phyloP scores from a whole-genome alignment of 2,113 vertebrate species.

The Crocuta crocuta region DNA sequence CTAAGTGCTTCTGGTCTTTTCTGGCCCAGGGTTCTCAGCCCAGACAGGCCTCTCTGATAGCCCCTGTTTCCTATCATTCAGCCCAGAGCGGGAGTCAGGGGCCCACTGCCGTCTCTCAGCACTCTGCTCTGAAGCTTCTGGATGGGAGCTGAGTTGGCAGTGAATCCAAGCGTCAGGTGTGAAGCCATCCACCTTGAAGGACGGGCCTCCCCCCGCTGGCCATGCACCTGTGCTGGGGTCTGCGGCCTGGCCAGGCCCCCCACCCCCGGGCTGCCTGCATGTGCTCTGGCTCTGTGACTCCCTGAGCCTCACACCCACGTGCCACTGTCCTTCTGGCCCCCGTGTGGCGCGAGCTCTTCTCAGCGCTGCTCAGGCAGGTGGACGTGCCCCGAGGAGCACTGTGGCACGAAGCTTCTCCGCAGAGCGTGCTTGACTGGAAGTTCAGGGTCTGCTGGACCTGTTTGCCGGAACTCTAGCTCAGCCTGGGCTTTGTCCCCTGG shows the following conservation, averaged over 20 bases:
- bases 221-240: background rate
- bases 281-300: rapidly evolving
- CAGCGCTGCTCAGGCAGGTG: too few species aligned
- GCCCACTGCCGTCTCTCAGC: background rate
- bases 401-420: background rate
- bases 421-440: background rate
- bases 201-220: too few species aligned
- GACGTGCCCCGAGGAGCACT: rapidly evolving
- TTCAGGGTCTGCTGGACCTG: background rate
- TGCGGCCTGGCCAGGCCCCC: background rate
- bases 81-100: background rate
- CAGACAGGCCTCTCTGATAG: background rate
- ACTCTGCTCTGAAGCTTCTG: background rate
- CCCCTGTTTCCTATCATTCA: background rate
- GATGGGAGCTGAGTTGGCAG: background rate
- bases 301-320: rapidly evolving
- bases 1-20: background rate
- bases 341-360: background rate
- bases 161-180: too few species aligned
- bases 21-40: background rate
- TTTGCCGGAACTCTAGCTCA: background rate
- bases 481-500: background rate
- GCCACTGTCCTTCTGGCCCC: background rate
- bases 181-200: background rate
- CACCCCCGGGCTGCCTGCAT: background rate